Conservation (phyloP, 2,888 invertebrate species). For the Conops quadrifasciatus region DNA sequence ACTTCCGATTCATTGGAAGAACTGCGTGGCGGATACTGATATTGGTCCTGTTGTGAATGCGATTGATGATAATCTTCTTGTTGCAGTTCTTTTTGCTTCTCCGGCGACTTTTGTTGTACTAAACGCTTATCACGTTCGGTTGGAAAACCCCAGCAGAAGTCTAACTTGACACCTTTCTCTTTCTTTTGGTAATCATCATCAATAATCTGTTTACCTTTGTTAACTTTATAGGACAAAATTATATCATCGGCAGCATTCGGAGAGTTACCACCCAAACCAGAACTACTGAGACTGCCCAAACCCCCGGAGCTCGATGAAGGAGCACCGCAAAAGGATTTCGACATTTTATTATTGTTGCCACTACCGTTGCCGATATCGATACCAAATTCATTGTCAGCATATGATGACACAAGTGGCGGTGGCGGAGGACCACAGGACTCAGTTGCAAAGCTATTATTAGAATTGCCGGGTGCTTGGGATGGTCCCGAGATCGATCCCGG, state of each 20-base stretch:
- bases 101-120: constrained; percentile 46
- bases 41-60: constrained; percentile 47
- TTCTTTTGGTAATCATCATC: constrained; percentile 22
- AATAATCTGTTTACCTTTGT: constrained; percentile 22
- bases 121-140: not conserved
- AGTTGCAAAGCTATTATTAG: constrained; percentile 58
- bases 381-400: constrained; percentile 35
- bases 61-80: constrained; percentile 33
- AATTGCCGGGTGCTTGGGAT: constrained; percentile 55
- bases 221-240: constrained; percentile 17
- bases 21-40: constrained; percentile 73
- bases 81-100: constrained; percentile 41
- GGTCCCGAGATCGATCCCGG: constrained; percentile 41
- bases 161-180: not conserved
- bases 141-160: no score
- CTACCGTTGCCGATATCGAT: constrained; percentile 44
- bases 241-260: constrained; percentile 49
- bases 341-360: constrained; percentile 44
- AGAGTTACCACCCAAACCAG: constrained; percentile 48
- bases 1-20: constrained; percentile 74
- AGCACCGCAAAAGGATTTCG: constrained; percentile 50
- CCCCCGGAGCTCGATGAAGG: constrained; percentile 51
- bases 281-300: constrained; percentile 23
- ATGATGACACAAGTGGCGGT: constrained; percentile 43
- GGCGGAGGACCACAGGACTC: constrained; percentile 44